Conservation (phyloP, 2,113 vertebrate genomes). For the Callipepla californica region DNA sequence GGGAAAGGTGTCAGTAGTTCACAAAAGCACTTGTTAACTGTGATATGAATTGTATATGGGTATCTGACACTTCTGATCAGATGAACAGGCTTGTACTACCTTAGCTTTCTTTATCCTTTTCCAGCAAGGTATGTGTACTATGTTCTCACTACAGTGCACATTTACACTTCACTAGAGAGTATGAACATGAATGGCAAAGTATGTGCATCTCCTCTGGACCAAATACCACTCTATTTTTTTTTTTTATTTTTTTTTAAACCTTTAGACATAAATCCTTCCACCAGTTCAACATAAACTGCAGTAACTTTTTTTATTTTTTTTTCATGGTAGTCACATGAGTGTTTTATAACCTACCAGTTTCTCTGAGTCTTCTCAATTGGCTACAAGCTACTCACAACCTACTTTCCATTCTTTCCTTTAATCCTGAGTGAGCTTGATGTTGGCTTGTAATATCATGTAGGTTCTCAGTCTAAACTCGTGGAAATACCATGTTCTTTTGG, state of each 20-base stretch:
- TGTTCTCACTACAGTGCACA: neutral
- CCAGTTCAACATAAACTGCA: neutral
- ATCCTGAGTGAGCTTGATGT: neutral
- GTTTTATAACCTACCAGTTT: neutral
- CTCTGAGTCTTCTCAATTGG: neutral
- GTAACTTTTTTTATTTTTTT: neutral
- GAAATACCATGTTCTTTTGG: neutral
- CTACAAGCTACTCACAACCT: neutral
- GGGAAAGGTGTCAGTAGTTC: neutral
- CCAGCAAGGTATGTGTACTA: neutral
- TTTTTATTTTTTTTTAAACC: too few species aligned
- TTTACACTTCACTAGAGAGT: neutral
- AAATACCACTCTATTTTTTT: neutral
- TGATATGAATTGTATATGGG: neutral
- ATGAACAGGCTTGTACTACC: neutral
- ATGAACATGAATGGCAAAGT: neutral
- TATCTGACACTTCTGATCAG: neutral
- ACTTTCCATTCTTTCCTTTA: neutral
- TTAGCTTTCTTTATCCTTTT: neutral
- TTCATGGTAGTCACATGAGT: neutral
- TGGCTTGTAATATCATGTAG: neutral
- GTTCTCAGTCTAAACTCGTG: neutral
- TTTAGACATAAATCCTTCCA: neutral
- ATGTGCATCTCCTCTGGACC: neutral
- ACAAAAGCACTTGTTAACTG: neutral